Evolutionary conservation across 2,113 vertebrate genomes (phyloP).

Genomic region (Dasyurus viverrinus): DNA sequence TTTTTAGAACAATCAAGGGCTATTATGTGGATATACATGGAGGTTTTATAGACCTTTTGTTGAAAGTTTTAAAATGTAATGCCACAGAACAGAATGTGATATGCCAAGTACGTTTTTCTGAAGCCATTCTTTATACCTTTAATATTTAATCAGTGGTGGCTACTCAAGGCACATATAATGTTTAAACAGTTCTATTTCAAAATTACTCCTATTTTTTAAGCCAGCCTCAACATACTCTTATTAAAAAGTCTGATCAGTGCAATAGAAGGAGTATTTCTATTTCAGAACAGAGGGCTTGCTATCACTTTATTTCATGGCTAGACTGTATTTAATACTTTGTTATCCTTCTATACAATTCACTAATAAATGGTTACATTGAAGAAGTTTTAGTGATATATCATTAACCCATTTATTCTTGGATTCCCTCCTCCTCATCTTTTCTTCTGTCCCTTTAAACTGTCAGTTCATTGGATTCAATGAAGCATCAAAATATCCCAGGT

Average conservation of each 20-base stretch:
- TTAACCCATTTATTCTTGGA: conserved; percentile 55
- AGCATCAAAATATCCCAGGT: conserved; percentile 60
- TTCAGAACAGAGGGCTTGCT: conserved; percentile 32
- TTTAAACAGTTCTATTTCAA: conserved; percentile 40
- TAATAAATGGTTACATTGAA: conserved; percentile 67
- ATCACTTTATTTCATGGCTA: conserved; percentile 41
- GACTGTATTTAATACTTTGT: conserved; percentile 54
- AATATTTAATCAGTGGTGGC: conserved; percentile 60
- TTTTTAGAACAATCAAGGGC: conserved; percentile 67
- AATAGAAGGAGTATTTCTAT: conserved; percentile 23
- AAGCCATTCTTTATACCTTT: conserved; percentile 63
- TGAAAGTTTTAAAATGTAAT: conserved; percentile 71
- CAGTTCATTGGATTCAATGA: conserved; percentile 60
- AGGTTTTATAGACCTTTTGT: conserved; percentile 70
- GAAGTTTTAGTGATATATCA: conserved; percentile 46
- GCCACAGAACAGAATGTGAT: conserved; percentile 53
- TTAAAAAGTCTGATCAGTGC: conserved; percentile 55
- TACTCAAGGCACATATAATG: conserved; percentile 40
- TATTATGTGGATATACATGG: conserved; percentile 65
- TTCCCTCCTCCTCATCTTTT: conserved; percentile 26
- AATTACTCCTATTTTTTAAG: conserved; percentile 49
- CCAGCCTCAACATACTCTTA: not conserved
- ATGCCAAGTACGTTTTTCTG: conserved; percentile 59
- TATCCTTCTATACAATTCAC: conserved; percentile 45
- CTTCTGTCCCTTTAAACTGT: conserved; percentile 55